Conservation (phyloP, 2,797 vertebrate species). For the Trachurus trachurus region DNA sequence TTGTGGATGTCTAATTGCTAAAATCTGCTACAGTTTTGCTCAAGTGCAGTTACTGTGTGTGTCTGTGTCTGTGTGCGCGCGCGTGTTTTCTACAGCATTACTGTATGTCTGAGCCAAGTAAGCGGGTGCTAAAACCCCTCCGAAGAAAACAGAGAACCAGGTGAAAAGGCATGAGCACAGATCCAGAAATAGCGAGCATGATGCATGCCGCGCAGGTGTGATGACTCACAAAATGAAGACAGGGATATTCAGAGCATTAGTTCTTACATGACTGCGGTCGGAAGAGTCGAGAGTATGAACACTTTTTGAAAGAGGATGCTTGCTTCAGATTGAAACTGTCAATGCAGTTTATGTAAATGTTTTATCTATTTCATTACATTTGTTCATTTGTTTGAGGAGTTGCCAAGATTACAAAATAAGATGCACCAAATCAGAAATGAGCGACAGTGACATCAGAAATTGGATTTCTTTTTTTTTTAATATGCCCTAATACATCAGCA, state of each 20-base stretch:
- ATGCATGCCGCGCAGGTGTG: slow-evolving; percentile 73
- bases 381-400: not conserved
- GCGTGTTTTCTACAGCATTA: slow-evolving; percentile 23
- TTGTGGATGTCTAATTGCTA: slow-evolving; percentile 62
- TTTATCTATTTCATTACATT: slow-evolving; percentile 9
- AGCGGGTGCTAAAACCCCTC: slow-evolving; percentile 48
- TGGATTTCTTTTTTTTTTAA: not conserved
- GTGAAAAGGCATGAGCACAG: slow-evolving; percentile 59
- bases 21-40: slow-evolving; percentile 51
- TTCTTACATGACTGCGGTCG: slow-evolving; percentile 45
- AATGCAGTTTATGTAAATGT: not conserved
- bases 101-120: slow-evolving; percentile 52
- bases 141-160: slow-evolving; percentile 54
- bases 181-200: slow-evolving; percentile 75
- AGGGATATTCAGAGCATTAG: slow-evolving; percentile 58
- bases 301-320: not conserved
- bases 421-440: not conserved
- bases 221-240: slow-evolving; percentile 74
- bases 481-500: not conserved
- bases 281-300: not conserved
- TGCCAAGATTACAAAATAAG: not conserved
- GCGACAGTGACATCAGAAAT: not conserved
- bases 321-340: not conserved
- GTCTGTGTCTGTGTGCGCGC: not conserved
- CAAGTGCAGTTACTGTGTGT: slow-evolving; percentile 9